Evolutionary conservation across 2,113 vertebrate species (phyloP).

Genomic region (Mormyrus iriodes): DNA sequence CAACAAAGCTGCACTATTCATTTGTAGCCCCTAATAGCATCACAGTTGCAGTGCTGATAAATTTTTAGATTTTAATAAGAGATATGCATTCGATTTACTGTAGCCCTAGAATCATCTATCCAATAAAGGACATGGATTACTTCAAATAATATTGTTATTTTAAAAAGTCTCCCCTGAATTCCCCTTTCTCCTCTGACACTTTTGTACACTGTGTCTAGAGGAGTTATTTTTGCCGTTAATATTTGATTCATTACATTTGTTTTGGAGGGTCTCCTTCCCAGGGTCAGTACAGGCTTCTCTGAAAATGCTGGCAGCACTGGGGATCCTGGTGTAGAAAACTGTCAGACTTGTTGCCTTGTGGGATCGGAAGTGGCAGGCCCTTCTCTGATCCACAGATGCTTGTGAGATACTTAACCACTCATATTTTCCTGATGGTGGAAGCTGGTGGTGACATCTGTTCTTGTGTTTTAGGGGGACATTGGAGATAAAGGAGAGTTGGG

Average conservation of each 20-base stretch:
- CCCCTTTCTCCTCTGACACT: background rate
- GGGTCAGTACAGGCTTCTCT: background rate
- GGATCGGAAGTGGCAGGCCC: background rate
- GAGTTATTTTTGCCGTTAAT: background rate
- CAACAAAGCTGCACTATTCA: background rate
- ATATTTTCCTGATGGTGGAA: background rate
- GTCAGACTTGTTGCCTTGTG: background rate
- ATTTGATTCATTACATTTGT: background rate
- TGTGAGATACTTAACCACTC: background rate
- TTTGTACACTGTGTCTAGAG: background rate
- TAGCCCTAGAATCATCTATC: background rate
- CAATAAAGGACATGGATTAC: background rate
- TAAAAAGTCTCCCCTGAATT: background rate
- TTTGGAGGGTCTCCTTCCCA: background rate
- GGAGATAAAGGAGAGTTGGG: conserved; percentile 85
- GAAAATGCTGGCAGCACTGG: background rate
- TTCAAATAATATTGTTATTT: background rate
- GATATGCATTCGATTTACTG: background rate
- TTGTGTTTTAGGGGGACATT: conserved; percentile 72
- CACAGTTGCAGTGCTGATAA: background rate
- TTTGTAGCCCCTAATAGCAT: background rate
- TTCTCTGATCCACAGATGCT: background rate
- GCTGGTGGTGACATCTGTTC: background rate
- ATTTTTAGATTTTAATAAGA: background rate
- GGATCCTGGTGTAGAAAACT: background rate